Evolutionary conservation across 2,113 vertebrate genomes (phyloP).

Genomic region (Dasyprocta punctata): DNA sequence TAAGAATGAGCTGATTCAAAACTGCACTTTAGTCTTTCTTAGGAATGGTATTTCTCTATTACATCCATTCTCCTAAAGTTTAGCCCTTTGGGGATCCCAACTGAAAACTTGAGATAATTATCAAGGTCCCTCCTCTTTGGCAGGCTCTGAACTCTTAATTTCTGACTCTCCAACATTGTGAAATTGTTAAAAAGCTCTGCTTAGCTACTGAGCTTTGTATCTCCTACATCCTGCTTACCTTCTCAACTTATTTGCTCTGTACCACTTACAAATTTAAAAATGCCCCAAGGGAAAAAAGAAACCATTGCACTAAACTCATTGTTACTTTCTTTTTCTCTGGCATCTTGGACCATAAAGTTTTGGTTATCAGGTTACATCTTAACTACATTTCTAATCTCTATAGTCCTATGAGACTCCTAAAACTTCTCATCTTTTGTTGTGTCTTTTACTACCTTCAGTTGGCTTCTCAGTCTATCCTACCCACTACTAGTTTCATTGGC

Average conservation of each 20-base stretch:
- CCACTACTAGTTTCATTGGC: background rate
- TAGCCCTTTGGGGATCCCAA: conserved; percentile 73
- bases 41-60: conserved; percentile 59
- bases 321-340: conserved; percentile 10
- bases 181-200: conserved; percentile 60
- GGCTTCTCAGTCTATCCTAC: background rate
- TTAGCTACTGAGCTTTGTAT: conserved; percentile 52
- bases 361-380: background rate
- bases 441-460: conserved; percentile 39
- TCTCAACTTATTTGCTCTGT: conserved; percentile 49
- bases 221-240: conserved; percentile 46
- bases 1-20: conserved; percentile 55
- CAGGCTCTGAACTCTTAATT: conserved; percentile 67
- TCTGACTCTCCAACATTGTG: conserved; percentile 65
- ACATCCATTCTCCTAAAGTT: conserved; percentile 57
- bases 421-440: background rate
- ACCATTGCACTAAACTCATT: conserved; percentile 36
- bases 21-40: conserved; percentile 48
- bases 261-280: conserved; percentile 50
- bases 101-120: conserved; percentile 73
- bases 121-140: conserved; percentile 66
- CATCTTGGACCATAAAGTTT: background rate
- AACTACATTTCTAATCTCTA: background rate
- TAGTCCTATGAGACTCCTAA: background rate
- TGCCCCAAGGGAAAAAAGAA: conserved; percentile 37